Conservation (phyloP, 2,888 invertebrate genomes). For the Lutraria lutraria region DNA sequence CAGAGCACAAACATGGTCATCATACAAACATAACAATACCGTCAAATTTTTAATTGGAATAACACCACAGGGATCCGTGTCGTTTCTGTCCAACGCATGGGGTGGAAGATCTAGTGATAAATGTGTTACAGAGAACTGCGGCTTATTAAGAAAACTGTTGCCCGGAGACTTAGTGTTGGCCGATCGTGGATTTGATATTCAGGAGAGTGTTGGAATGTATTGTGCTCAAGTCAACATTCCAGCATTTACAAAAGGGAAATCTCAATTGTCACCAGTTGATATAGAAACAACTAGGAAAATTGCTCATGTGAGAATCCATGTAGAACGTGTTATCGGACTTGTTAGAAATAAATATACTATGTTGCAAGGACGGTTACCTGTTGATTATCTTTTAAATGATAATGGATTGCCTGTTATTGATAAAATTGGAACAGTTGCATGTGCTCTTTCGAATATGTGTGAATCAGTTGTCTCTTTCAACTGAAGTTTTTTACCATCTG, state of each 20-base stretch:
- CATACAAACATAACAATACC: constrained; percentile 60
- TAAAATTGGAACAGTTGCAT: constrained; percentile 58
- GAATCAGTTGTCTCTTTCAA: no score
- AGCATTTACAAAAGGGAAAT: constrained; percentile 61
- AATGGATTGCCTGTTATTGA: constrained; percentile 49
- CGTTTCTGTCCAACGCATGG: constrained; percentile 55
- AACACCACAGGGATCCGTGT: constrained; percentile 51
- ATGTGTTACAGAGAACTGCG: constrained; percentile 72
- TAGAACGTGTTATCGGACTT: constrained; percentile 68
- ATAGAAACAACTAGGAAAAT: constrained; percentile 62
- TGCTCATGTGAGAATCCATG: constrained; percentile 63
- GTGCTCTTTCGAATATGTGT: constrained; percentile 48
- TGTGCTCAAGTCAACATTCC: constrained; percentile 64
- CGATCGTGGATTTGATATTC: constrained; percentile 69
- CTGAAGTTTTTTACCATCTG: no score
- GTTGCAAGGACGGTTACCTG: no score
- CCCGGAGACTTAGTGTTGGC: constrained; percentile 70
- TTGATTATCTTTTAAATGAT: constrained; percentile 50
- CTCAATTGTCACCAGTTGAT: constrained; percentile 60
- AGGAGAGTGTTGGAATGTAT: constrained; percentile 59
- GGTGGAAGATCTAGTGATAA: no score
- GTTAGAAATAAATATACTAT: constrained; percentile 65
- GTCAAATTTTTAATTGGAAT: constrained; percentile 62
- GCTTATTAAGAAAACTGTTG: constrained; percentile 58
- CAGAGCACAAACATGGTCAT: constrained; percentile 57